These are phyloP conservation scores for Limenitis camilla DNA, from an alignment of 2,888 invertebrate genomes.

Conservation along the genomic window DNA sequence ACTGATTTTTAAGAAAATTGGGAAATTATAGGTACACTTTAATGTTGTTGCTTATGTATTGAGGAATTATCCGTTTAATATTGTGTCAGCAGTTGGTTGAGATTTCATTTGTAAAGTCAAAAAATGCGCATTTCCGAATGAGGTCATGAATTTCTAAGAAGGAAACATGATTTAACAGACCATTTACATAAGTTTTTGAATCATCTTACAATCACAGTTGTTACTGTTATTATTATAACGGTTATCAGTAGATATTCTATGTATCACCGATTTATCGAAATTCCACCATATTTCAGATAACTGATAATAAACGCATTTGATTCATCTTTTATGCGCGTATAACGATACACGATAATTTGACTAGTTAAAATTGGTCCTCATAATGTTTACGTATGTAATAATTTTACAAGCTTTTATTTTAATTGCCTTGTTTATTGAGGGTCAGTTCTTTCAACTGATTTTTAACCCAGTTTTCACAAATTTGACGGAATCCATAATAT, in stretches of 20 bases:
- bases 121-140: conserved; percentile 27
- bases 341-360: too few species aligned
- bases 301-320: background rate
- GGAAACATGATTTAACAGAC: conserved; percentile 27
- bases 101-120: conserved; percentile 1
- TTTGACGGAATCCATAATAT: too few species aligned
- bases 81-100: background rate
- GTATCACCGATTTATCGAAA: conserved; percentile 18
- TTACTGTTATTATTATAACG: conserved; percentile 6
- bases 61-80: background rate
- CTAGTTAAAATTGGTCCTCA: too few species aligned
- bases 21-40: too few species aligned
- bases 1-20: too few species aligned
- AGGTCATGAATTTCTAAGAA: conserved; percentile 50
- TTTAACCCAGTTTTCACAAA: too few species aligned
- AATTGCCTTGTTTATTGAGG: too few species aligned
- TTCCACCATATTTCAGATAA: conserved; percentile 5
- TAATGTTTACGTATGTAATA: too few species aligned
- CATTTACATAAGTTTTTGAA: conserved; percentile 26
- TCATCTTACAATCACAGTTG: conserved; percentile 27
- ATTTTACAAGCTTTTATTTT: too few species aligned
- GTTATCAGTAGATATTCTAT: conserved; percentile 17
- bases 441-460: too few species aligned
- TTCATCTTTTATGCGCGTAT: background rate
- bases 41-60: background rate